Evolutionary conservation across 2,797 vertebrate genomes (phyloP).

Genomic region (Girardinus metallicus): DNA sequence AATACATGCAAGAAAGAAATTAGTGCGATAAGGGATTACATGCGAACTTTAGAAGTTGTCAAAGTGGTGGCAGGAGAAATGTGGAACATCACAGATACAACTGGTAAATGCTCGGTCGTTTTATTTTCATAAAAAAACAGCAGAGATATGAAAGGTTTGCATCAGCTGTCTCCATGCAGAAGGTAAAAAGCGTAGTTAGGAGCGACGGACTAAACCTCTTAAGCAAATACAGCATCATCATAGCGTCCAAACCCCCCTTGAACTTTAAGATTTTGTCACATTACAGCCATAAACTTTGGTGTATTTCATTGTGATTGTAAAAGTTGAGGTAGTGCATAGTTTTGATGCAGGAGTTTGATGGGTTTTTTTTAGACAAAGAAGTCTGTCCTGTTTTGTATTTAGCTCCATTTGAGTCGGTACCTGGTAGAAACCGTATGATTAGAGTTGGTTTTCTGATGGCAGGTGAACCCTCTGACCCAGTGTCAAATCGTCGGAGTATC

Average conservation of each 20-base stretch:
- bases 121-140: slow-evolving; percentile 9
- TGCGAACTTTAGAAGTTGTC: slow-evolving; percentile 38
- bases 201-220: neutral
- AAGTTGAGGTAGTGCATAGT: neutral
- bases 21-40: slow-evolving; percentile 70
- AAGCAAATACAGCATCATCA: neutral
- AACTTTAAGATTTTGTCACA: neutral
- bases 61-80: slow-evolving; percentile 27
- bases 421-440: neutral
- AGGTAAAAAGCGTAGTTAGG: slow-evolving; percentile 16
- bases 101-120: neutral
- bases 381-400: neutral
- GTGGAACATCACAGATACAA: neutral
- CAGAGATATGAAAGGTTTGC: slow-evolving; percentile 22
- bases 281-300: neutral
- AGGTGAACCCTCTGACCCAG: neutral
- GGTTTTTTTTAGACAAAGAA: neutral
- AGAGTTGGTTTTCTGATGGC: neutral
- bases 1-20: slow-evolving; percentile 75
- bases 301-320: neutral
- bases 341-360: neutral
- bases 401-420: neutral
- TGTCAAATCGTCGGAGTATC: neutral
- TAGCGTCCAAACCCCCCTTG: neutral
- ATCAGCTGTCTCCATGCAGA: slow-evolving; percentile 42